Base-by-base conservation (phyloP, 2,113 vertebrate species). In the Pavo muticus region DNA sequence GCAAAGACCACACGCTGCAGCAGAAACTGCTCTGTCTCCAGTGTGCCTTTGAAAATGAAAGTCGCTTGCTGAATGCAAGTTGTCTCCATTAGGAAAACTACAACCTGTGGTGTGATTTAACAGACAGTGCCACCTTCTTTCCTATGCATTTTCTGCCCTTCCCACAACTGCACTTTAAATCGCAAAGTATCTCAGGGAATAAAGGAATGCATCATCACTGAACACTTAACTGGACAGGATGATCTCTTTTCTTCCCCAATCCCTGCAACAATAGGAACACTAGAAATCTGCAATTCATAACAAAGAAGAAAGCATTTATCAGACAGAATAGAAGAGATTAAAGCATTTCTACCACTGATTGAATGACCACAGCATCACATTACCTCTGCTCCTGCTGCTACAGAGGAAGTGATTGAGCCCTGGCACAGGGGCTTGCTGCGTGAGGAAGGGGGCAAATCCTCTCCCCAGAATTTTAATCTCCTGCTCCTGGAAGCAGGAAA, bases 261-360 rank as follows among this genome's bases (percentile, higher is more conserved):
- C 90, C 52, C 86, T 90, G 69, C 76, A 84, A 95, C 91, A 97
- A 94, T 88, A 76, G 92, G 72, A 95, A 77, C 76, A 69, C 68
- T 15, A 93, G 76, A 90, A 70, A 95, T 79, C 70, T 88, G 95
- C 40, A 97, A 95, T 97, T 86, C 96, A 85, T 93, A 93, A 94
- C 72, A 76, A 85, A 87, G 81, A 72, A 82, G 63, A 80, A 82
- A 87, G 91, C 89, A 80, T 93, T 93, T 95, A 94, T 89, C 91
- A 94, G 76, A 63, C 70, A 91, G 92, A 96, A 79, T 47, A 71
- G 88, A 42, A 64, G 40, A 85, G 48, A 94, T 87, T 95, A 83
- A 92, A 95, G 84, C 32, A 37, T 85, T 92, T 89, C 83, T 75
- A 56, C 81, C 60, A 76, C 87, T 45, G 92, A 95, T 61, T 94